Conservation (phyloP, 37 sponge, comb jelly and placozoan genomes). For the Theonella swinhoei region DNA sequence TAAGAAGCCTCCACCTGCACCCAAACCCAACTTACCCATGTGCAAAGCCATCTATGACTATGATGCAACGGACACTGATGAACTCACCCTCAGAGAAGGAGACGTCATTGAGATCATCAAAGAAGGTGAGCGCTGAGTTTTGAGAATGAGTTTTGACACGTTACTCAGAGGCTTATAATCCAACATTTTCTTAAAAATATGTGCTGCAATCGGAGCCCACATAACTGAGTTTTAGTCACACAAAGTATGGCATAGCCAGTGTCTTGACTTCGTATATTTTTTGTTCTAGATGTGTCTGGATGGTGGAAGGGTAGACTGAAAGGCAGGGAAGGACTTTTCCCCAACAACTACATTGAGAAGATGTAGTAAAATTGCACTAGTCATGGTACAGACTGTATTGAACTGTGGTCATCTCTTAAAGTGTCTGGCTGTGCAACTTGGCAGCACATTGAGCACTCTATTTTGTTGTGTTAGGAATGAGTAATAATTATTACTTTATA, state of each 20-base stretch:
- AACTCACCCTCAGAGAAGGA: slow-evolving; percentile 78
- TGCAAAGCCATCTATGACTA: slow-evolving; percentile 91
- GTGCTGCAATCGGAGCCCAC: no score
- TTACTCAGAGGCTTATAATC: neutral
- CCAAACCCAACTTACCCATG: slow-evolving; percentile 58
- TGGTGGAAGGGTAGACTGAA: slow-evolving; percentile 94
- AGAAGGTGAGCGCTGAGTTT: slow-evolving; percentile 63
- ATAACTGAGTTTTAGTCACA: no score
- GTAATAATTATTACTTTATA: no score
- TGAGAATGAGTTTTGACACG: neutral
- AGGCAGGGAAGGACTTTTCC: slow-evolving; percentile 94
- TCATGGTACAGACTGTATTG: no score
- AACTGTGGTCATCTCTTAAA: no score
- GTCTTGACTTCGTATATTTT: no score
- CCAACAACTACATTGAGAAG: slow-evolving; percentile 92
- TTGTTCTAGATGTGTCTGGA: slow-evolving; percentile 88
- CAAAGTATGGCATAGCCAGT: no score
- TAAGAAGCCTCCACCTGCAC: slow-evolving; percentile 75
- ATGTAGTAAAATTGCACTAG: no score
- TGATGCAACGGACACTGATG: slow-evolving; percentile 92
- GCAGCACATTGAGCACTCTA: no score
- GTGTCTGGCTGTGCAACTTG: no score
- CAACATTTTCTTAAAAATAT: no score
- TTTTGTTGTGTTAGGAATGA: no score
- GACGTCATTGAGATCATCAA: slow-evolving; percentile 81